Evolutionary conservation across 2,888 invertebrate genomes (phyloP).

Genomic region (Perithous albicinctus): DNA sequence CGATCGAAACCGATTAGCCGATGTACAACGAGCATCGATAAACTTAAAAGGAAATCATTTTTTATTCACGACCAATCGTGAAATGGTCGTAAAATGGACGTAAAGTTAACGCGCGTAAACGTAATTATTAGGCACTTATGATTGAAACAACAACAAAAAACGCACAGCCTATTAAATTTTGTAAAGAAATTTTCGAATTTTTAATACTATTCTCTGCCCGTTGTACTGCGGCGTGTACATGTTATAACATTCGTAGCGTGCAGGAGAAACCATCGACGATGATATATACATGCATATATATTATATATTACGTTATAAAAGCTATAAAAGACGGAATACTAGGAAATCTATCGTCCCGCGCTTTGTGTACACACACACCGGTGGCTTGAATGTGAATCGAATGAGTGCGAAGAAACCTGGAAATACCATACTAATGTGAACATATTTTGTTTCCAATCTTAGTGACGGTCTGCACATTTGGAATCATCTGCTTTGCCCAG

Average conservation of each 20-base stretch:
- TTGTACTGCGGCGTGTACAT: constrained; percentile 25
- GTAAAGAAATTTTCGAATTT: neutral
- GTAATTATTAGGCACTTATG: neutral
- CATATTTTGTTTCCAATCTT: constrained; percentile 84
- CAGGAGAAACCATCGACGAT: constrained; percentile 33
- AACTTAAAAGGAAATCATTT: neutral
- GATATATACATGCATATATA: too few relatives aligned
- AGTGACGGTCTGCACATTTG: constrained; percentile 83
- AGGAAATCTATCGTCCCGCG: constrained; percentile 53
- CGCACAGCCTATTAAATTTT: too few relatives aligned
- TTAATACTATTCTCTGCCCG: neutral
- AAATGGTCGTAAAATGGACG: too few relatives aligned
- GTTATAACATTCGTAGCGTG: constrained; percentile 28
- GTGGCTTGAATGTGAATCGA: constrained; percentile 73
- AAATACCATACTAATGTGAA: constrained; percentile 83
- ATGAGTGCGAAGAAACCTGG: constrained; percentile 76
- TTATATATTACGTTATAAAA: constrained; percentile 7
- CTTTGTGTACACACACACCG: constrained; percentile 50
- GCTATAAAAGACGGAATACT: constrained; percentile 22
- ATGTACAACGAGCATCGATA: constrained; percentile 15
- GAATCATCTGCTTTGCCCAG: constrained; percentile 83
- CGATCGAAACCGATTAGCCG: constrained; percentile 16
- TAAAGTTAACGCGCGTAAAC: too few relatives aligned
- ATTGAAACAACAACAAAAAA: too few relatives aligned
- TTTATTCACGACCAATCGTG: neutral